phyloP scores from a whole-genome alignment of 2,797 vertebrate species.

The Yasuhikotakia modesta region DNA sequence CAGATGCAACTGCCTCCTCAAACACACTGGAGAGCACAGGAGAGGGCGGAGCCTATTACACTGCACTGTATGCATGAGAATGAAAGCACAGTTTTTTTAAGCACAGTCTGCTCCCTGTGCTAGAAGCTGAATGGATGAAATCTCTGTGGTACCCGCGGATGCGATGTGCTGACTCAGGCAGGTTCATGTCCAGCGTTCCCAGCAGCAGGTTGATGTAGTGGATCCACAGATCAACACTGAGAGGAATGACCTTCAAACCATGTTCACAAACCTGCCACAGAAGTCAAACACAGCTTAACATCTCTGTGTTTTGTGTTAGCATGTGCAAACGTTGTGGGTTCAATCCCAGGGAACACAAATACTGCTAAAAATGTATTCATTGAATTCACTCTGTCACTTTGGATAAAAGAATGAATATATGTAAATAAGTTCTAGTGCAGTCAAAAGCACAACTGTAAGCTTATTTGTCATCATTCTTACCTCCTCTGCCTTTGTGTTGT shows the following conservation, averaged over 20 bases:
- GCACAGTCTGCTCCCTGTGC: not conserved
- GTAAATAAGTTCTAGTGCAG: no score
- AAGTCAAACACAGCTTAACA: slow-evolving; percentile 3
- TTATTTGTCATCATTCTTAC: slow-evolving; percentile 60
- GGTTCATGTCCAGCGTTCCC: slow-evolving; percentile 80
- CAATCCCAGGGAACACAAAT: no score
- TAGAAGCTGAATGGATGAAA: no score
- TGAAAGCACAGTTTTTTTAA: not conserved
- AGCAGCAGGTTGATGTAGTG: slow-evolving; percentile 84
- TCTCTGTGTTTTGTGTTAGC: no score
- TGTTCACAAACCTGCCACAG: slow-evolving; percentile 78
- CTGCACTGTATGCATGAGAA: not conserved
- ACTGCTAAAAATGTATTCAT: no score
- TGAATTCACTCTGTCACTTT: no score
- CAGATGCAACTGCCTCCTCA: slow-evolving; percentile 76
- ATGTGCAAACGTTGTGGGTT: no score
- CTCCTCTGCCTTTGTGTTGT: slow-evolving; percentile 77
- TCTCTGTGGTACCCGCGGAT: slow-evolving; percentile 75
- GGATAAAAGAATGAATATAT: no score
- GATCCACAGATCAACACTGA: slow-evolving; percentile 87
- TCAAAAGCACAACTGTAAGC: not conserved
- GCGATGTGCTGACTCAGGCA: slow-evolving; percentile 74
- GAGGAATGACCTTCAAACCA: slow-evolving; percentile 81
- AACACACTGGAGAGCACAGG: slow-evolving; percentile 73
- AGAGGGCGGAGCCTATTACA: not conserved